Evolutionary conservation across 2,113 vertebrate genomes (phyloP).

Genomic region (Syngnathus typhle): DNA sequence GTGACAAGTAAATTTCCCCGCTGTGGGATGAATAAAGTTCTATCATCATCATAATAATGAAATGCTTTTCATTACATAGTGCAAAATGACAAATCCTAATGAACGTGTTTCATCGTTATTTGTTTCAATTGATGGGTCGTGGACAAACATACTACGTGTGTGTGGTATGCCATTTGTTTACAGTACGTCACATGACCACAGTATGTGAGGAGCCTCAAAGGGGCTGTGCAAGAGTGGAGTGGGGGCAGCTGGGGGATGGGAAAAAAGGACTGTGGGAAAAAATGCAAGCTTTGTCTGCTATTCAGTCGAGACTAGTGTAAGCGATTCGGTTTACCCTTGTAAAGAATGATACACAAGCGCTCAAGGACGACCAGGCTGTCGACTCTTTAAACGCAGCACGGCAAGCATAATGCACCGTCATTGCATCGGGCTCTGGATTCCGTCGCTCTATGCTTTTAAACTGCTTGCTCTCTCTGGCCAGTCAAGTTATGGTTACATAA

Average conservation of each 20-base stretch:
- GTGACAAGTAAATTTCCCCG: too few relatives aligned
- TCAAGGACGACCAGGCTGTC: not conserved
- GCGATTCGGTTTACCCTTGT: not conserved
- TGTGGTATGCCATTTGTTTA: not conserved
- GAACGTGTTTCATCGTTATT: too few relatives aligned
- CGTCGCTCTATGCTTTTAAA: conserved; percentile 8
- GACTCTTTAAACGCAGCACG: not conserved
- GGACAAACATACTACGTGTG: not conserved
- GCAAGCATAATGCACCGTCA: not conserved
- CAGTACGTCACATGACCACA: conserved; percentile 12
- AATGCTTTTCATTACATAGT: too few relatives aligned
- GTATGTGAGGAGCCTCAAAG: conserved; percentile 28
- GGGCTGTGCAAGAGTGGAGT: conserved; percentile 15
- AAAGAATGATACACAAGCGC: not conserved
- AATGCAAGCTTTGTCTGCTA: conserved; percentile 1
- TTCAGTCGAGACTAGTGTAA: not conserved
- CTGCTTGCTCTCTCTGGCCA: not conserved
- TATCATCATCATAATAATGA: too few relatives aligned
- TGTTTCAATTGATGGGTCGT: conserved; percentile 7
- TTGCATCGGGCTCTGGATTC: not conserved
- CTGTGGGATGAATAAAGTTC: too few relatives aligned
- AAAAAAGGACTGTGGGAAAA: not conserved
- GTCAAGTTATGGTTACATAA: conserved; percentile 33
- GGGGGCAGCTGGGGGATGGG: not conserved
- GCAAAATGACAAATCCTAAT: too few relatives aligned